Base-by-base conservation (phyloP, 2,113 vertebrate genomes). In the Chrysochloris asiatica region DNA sequence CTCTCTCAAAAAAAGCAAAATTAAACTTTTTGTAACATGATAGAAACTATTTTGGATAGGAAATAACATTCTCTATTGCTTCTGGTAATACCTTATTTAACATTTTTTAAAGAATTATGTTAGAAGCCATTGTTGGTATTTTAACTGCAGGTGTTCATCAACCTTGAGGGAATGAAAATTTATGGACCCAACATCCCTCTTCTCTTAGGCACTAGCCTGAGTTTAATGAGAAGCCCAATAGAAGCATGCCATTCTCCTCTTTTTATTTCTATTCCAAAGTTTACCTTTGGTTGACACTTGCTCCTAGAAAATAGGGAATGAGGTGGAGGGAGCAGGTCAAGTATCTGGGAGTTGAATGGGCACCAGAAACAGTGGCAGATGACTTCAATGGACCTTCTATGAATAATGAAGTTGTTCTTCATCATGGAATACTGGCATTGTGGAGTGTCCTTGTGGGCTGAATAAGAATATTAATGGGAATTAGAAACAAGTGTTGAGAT, bases 241-340 rank as follows among this genome's bases (percentile, higher is more conserved):
- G 26, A 0, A 45, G 2, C 45, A 67, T 24, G 61, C 81, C 24
- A 19, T 52, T 83, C 24, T 82, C 12, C 52, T 76, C 19, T n/a
- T 69, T 52, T 67, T 36, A 38, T 50, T 56, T 78, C 83, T 30
- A 71, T 59, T 43, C 26, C 54, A 59, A 47, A 84, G 14, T 61
- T 30, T 8, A 41, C 47, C 16, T 73, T 92, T 79, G 54, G 54
- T 90, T 83, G 54, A 47, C 80, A 81, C 14, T 22, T 61, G 19
- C 50, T 78, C 38, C 72, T 92, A 26, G 63, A 85, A 93, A 79
- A 38, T 61, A 77, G 41, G 71, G 36, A 83, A 80, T 59, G 50
- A 92, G 28, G 11, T 4, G 1, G 52, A 78, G n/a, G 4, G 43
- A 13, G 6, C 52, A 63, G 63, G 10, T 36, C 43, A 28, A 5